These are phyloP conservation scores for Antheraea assamensis DNA, from an alignment of 2,888 invertebrate species.

Conservation along the genomic window DNA sequence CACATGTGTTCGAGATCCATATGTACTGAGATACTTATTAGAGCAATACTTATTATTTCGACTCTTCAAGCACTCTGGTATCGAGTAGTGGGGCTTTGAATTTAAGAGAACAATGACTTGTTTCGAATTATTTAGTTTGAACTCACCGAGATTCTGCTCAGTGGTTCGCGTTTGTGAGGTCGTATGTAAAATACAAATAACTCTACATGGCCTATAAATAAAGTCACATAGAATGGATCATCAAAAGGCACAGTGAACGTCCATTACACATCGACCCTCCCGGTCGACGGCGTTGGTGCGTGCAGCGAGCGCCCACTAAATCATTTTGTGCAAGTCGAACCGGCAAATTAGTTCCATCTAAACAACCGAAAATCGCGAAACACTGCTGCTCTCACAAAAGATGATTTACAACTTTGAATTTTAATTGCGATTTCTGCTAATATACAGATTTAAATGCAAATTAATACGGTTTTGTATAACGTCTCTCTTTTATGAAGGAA, in stretches of 20 bases:
- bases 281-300: constrained; percentile 31
- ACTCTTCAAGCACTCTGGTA: no score
- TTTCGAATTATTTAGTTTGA: no score
- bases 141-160: no score
- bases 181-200: neutral
- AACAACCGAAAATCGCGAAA: constrained; percentile 2
- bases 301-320: constrained; percentile 36
- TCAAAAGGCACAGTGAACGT: neutral
- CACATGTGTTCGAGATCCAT: no score
- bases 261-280: neutral
- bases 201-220: neutral
- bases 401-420: constrained; percentile 1
- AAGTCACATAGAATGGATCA: neutral
- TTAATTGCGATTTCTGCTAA: neutral
- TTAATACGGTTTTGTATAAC: neutral
- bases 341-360: constrained; percentile 42
- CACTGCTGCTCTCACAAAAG: neutral
- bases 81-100: no score
- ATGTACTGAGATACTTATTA: no score
- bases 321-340: constrained; percentile 40
- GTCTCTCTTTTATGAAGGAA: neutral
- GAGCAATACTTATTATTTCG: no score
- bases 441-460: neutral
- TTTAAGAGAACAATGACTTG: no score
- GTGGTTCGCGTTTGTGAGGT: neutral